A percentile compares a stretch with the other conserved stretches of the same genome.
phyloP scores from a whole-genome alignment of 2,888 invertebrate species.

The Tipula helvola region DNA sequence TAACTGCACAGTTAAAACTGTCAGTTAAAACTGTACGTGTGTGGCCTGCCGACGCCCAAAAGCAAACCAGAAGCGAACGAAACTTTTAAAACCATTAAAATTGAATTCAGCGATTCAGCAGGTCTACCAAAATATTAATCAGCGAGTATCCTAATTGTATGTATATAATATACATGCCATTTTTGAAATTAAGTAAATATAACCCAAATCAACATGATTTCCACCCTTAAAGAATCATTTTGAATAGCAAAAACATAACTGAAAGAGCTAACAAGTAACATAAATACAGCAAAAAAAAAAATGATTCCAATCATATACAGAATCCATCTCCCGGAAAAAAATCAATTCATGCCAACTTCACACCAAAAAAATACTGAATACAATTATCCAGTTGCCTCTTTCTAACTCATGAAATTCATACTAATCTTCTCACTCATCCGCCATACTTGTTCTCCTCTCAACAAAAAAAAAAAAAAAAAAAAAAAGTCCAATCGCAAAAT shows the following conservation, averaged over 20 bases:
- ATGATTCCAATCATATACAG: not conserved
- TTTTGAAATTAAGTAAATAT: no score
- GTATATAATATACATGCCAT: no score
- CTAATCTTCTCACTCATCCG: not conserved
- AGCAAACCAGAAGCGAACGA: no score
- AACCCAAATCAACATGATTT: no score
- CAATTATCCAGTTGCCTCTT: not conserved
- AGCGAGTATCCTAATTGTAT: no score
- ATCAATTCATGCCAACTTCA: not conserved
- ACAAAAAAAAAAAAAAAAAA: not conserved
- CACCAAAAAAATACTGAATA: not conserved
- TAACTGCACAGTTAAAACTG: no score
- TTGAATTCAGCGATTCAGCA: no score
- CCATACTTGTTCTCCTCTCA: conserved; percentile 6
- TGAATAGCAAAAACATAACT: not conserved
- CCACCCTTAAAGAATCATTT: not conserved
- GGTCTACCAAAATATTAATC: no score
- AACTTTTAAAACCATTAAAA: no score
- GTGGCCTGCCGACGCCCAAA: no score
- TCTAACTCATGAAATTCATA: not conserved
- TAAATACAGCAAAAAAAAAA: not conserved
- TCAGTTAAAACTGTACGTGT: no score
- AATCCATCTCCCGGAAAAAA: not conserved
- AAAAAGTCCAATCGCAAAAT: conserved; percentile 7
- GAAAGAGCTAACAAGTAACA: not conserved